phyloP scores from a whole-genome alignment of 2,888 invertebrate genomes.

The Pterostichus madidus region DNA sequence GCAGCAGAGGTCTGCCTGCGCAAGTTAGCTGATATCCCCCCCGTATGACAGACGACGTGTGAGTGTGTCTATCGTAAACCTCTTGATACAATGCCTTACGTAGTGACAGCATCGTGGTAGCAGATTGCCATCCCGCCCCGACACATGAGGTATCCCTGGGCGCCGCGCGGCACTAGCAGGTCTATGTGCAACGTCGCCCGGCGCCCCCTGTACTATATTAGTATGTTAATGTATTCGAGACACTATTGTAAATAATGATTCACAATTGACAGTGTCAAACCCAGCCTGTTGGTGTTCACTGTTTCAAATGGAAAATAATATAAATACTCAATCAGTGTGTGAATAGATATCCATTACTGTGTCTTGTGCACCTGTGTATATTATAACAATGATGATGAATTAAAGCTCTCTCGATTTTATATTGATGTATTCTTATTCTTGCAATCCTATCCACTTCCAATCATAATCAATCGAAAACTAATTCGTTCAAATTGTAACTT shows the following conservation, averaged over 20 bases:
- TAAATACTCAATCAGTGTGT: conserved; percentile 67
- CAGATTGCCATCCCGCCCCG: conserved; percentile 26
- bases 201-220: conserved; percentile 65
- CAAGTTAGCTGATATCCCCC: conserved; percentile 61
- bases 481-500: too few species aligned
- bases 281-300: conserved; percentile 67
- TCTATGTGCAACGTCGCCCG: conserved; percentile 61
- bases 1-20: conserved; percentile 61
- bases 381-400: conserved; percentile 70
- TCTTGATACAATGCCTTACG: conserved; percentile 66
- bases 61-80: conserved; percentile 65
- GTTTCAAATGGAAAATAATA: conserved; percentile 64
- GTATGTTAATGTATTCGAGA: conserved; percentile 66
- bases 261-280: conserved; percentile 66
- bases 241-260: conserved; percentile 67
- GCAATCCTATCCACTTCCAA: background rate
- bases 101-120: conserved; percentile 65
- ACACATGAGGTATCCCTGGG: conserved; percentile 58
- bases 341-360: conserved; percentile 67
- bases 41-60: conserved; percentile 48
- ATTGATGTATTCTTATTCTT: conserved; percentile 68
- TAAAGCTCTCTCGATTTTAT: conserved; percentile 78
- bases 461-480: too few species aligned
- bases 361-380: conserved; percentile 67
- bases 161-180: conserved; percentile 64